These are phyloP conservation scores for Syritta pipiens DNA, from an alignment of 2,888 invertebrate genomes.

Conservation along the genomic window DNA sequence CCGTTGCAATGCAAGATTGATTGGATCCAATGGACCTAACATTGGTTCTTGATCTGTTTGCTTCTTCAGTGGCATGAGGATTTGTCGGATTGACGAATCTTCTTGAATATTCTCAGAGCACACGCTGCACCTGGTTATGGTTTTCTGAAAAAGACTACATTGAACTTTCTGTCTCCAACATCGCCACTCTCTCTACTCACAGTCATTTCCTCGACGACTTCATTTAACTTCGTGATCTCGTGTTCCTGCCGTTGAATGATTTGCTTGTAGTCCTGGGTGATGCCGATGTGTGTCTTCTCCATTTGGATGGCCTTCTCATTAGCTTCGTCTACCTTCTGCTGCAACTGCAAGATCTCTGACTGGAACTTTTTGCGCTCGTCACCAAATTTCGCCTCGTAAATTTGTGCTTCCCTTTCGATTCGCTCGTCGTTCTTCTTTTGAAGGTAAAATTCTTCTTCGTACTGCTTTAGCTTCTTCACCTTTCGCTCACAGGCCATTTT, in stretches of 20 bases:
- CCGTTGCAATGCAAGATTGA: conserved; percentile 79
- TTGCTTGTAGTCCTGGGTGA: conserved; percentile 95
- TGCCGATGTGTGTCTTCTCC: conserved; percentile 86
- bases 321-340: conserved; percentile 88
- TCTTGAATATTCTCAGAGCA: conserved; percentile 75
- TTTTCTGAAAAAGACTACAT: conserved; percentile 77
- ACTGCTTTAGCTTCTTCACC: conserved; percentile 95
- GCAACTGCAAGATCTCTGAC: conserved; percentile 82
- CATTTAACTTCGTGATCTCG: conserved; percentile 85
- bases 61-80: conserved; percentile 53
- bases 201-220: conserved; percentile 82
- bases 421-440: conserved; percentile 86
- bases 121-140: conserved; percentile 81
- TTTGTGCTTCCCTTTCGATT: conserved; percentile 83
- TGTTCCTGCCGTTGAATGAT: conserved; percentile 93
- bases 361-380: conserved; percentile 79
- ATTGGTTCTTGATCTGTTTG: conserved; percentile 73
- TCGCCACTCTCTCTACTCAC: conserved; percentile 79
- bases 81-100: conserved; percentile 63
- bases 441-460: conserved; percentile 92
- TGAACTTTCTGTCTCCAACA: background rate
- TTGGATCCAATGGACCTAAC: conserved; percentile 78
- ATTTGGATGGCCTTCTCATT: conserved; percentile 87
- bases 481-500: conserved; percentile 94
- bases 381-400: conserved; percentile 84